phyloP scores from a whole-genome alignment of 2,888 invertebrate species.

The Tribolium freemani region DNA sequence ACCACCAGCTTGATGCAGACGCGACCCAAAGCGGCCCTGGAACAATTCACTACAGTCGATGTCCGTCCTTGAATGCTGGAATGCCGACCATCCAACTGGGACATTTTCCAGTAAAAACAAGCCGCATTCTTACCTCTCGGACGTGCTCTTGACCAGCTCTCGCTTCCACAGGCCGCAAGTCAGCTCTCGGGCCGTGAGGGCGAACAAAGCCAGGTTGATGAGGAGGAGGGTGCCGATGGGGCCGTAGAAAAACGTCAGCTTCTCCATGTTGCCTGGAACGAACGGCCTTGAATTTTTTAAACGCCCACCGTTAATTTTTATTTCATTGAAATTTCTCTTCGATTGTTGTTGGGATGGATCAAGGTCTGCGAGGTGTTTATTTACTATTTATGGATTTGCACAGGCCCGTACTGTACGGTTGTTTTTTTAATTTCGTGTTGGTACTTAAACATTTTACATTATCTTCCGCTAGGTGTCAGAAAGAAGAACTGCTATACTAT shows the following conservation, averaged over 20 bases:
- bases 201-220: slow-evolving; percentile 84
- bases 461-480: too few species aligned
- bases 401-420: too few species aligned
- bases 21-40: slow-evolving; percentile 84
- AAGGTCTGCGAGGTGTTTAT: not conserved
- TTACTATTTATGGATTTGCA: not conserved
- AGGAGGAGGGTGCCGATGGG: slow-evolving; percentile 85
- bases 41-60: slow-evolving; percentile 49
- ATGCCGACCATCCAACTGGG: slow-evolving; percentile 5
- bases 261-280: slow-evolving; percentile 79
- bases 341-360: not conserved
- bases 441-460: too few species aligned
- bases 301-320: not conserved
- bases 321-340: not conserved
- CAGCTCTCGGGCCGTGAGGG: slow-evolving; percentile 85
- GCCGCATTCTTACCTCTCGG: slow-evolving; percentile 73
- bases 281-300: slow-evolving; percentile 25
- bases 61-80: slow-evolving; percentile 31
- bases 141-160: slow-evolving; percentile 88
- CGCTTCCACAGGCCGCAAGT: slow-evolving; percentile 91
- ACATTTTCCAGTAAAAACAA: slow-evolving; percentile 1
- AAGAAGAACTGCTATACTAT: too few species aligned
- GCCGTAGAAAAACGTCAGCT: slow-evolving; percentile 87
- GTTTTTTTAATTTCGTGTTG: too few species aligned
- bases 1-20: slow-evolving; percentile 90